These are phyloP conservation scores for Hylaeus volcanicus DNA, from an alignment of 1,140 invertebrate genomes.

Conservation along the genomic window DNA sequence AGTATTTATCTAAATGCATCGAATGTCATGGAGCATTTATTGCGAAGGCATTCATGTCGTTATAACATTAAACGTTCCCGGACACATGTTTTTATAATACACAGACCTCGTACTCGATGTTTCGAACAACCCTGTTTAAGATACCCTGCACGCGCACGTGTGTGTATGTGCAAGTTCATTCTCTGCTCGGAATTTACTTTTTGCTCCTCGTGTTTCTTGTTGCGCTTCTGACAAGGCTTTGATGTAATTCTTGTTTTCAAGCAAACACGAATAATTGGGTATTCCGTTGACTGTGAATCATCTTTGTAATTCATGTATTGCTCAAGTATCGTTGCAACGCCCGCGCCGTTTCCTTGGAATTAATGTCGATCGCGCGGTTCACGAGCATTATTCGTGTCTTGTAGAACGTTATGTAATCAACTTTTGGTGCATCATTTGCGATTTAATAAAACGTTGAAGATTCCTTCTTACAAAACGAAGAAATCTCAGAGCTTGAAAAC, in stretches of 20 bases:
- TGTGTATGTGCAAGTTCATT: slow-evolving; percentile 29
- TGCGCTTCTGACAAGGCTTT: neutral
- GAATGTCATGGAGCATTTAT: no score
- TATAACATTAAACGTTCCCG: neutral
- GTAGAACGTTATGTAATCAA: no score
- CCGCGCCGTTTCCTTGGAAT: no score
- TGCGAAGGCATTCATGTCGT: neutral
- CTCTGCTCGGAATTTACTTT: slow-evolving; percentile 14
- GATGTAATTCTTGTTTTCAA: neutral
- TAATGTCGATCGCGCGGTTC: no score
- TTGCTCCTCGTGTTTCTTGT: neutral
- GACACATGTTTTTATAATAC: neutral
- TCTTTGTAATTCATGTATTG: neutral
- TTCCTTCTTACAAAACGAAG: no score
- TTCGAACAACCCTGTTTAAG: neutral
- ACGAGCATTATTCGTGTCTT: no score
- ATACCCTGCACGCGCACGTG: slow-evolving; percentile 5
- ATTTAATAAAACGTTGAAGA: no score
- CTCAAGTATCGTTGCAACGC: neutral
- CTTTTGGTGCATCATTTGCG: no score
- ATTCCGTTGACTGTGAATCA: no score
- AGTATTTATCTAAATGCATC: no score
- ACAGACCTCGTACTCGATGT: neutral
- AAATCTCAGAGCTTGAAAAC: no score
- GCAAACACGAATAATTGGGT: neutral